Base-by-base conservation (phyloP, 2,113 vertebrate species). In the Panthera tigris region DNA sequence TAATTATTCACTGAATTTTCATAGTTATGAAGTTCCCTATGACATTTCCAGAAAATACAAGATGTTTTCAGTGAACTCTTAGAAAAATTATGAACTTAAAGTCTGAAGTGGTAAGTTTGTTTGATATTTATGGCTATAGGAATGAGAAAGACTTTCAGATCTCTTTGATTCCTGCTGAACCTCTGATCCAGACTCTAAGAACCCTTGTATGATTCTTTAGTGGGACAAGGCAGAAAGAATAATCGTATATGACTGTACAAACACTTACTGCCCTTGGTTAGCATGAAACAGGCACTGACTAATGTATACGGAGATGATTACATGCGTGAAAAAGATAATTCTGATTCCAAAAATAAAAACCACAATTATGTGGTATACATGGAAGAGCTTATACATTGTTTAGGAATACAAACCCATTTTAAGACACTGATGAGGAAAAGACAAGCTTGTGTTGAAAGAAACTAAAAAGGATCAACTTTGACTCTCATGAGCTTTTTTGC, bases 91-190 rank as follows among this genome's bases (percentile, higher is more conserved):
- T 84, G 29, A 84, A 84, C 81, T 90, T 84, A 45, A 4, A 48
- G 39, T 61, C 82, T 80, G 63, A 82, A 12, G n/a, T 90, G n/a
- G 57, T 79, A 95, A 98, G 55, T 95, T 68, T 95, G n/a, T 57
- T 80, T 91, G 23, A 71, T 63, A 48, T n/a, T 79, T 80, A 74
- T 39, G 21, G 41, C 39, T 80, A 63, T 18, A 61, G 63, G 89
- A 87, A 80, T n/a, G 45, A 90, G 18, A 52, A 84, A 18, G 31
- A 57, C 33, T 83, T 63, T 78, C 84, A 57, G 71, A 80, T 65
- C 5, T 52, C 85, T 90, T 36, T 86, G 65, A 57, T 52, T 90
- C 33, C 50, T 83, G 73, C 68, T 83, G 39, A 92, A 89, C 13
- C 73, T 73, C 66, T 83, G 45, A 84, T 81, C 11, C 48, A 78